Evolutionary conservation across 2,888 invertebrate genomes (phyloP), one percentile per base, ranked within the genome.

Genomic region (Habrosyne pyritoides): DNA sequence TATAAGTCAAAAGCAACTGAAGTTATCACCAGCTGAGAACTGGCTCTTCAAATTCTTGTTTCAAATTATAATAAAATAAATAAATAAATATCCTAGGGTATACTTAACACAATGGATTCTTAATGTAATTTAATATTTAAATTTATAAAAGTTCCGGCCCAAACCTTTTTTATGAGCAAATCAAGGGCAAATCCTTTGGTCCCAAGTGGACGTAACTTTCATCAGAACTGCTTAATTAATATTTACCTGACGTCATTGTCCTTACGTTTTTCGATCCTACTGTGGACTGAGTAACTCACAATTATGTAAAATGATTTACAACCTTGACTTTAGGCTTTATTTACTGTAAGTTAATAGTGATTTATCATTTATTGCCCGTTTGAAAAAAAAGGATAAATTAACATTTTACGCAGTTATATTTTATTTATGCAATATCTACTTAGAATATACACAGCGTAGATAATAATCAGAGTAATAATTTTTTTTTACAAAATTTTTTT

Each of bases 211-310:
- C 21, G 10, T 8, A 63, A 55, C 58, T 63, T 68, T 63, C 56
- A 68, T 67, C 61, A 65, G 60, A 57, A 71, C 67, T 48, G 59
- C 61, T 71, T 77, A 71, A 79, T 80, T 75, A 75, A 72, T 73
- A 77, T 77, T 76, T 71, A 77, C 72, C 60, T 54, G 66, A 61
- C 73, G 71, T 70, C 71, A 71, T 62, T 62, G 61, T 59, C 55
- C 2, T 42, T 50, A 55, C 64, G 61, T 69, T 71, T 66, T 58
- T 61, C 53, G 54, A 49, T 57, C 59, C 56, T 60, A 42, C 57
- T 64, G 60, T 63, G 48, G 55, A 57, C 63, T 67, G 61, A 57
- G 63, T 60, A 57, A 52, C 57, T 53, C 59, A 56, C 55, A 53
- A 60, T 63, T 66, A 64, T 66, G 59, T 52, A 63, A 63, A 66